These are phyloP conservation scores for Apeltes quadracus DNA, from an alignment of 2,113 vertebrate genomes.

Conservation along the genomic window DNA sequence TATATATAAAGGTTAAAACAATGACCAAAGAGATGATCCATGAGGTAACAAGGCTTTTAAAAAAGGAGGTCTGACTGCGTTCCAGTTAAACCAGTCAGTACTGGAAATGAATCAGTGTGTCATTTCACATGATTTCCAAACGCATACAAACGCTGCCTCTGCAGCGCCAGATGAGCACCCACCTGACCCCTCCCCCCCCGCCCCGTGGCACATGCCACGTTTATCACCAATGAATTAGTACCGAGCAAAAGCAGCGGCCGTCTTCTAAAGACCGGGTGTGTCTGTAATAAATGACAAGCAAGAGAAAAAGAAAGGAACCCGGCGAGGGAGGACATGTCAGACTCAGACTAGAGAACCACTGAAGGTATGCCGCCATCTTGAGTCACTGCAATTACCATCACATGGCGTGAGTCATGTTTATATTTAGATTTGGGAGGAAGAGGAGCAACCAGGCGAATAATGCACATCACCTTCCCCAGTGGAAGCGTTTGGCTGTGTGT, in stretches of 20 bases:
- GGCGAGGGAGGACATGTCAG: conserved; percentile 35
- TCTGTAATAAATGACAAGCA: background rate
- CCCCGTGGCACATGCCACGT: conserved; percentile 44
- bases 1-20: conserved; percentile 60
- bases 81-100: background rate
- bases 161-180: conserved; percentile 61
- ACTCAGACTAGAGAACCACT: conserved; percentile 22
- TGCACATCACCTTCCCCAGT: conserved; percentile 64
- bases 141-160: conserved; percentile 40
- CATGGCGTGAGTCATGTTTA: conserved; percentile 65
- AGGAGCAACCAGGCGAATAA: conserved; percentile 67
- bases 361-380: conserved; percentile 67
- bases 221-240: conserved; percentile 66
- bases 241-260: conserved; percentile 50
- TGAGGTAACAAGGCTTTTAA: conserved; percentile 49
- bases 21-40: conserved; percentile 72
- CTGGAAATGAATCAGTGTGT: background rate
- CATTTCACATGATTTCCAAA: background rate
- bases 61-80: conserved; percentile 6
- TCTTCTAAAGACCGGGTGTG: conserved; percentile 6
- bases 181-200: too few relatives aligned
- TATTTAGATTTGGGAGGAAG: conserved; percentile 72
- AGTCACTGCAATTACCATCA: conserved; percentile 47
- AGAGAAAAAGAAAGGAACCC: background rate
- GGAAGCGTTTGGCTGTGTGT: conserved; percentile 59